Conservation (phyloP, 2,797 vertebrate genomes). For the Columba guinea region DNA sequence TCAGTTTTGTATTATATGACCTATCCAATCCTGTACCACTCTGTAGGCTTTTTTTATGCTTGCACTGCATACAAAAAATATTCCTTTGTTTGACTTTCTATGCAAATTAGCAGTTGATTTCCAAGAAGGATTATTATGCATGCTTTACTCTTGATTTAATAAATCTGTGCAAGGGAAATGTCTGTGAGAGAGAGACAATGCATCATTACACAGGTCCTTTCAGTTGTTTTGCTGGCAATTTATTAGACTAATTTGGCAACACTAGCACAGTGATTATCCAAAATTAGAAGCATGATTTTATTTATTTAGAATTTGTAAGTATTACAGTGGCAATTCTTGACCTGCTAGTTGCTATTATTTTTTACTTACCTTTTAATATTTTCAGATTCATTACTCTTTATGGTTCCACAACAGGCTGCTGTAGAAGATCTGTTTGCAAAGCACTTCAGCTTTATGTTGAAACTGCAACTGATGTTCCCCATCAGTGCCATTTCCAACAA, state of each 20-base stretch:
- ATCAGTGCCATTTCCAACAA: background rate
- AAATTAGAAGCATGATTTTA: conserved; percentile 8
- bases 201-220: background rate
- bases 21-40: background rate
- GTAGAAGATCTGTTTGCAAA: background rate
- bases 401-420: background rate
- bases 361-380: background rate
- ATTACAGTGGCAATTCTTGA: background rate
- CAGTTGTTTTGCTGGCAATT: conserved; percentile 22
- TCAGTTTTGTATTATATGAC: background rate
- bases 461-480: background rate
- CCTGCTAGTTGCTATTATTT: background rate
- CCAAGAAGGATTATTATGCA: background rate
- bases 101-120: conserved; percentile 3
- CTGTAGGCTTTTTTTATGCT: background rate
- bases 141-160: conserved; percentile 35
- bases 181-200: background rate
- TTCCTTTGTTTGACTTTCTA: background rate
- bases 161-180: background rate
- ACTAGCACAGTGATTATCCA: conserved; percentile 1
- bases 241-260: conserved; percentile 35
- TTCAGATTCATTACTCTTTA: background rate
- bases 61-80: background rate
- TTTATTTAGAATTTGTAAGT: conserved; percentile 1
- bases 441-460: background rate